Evolutionary conservation across 2,113 vertebrate genomes (phyloP), one percentile per base, ranked within the genome.

Genomic region (Ancistrus triradiatus): DNA sequence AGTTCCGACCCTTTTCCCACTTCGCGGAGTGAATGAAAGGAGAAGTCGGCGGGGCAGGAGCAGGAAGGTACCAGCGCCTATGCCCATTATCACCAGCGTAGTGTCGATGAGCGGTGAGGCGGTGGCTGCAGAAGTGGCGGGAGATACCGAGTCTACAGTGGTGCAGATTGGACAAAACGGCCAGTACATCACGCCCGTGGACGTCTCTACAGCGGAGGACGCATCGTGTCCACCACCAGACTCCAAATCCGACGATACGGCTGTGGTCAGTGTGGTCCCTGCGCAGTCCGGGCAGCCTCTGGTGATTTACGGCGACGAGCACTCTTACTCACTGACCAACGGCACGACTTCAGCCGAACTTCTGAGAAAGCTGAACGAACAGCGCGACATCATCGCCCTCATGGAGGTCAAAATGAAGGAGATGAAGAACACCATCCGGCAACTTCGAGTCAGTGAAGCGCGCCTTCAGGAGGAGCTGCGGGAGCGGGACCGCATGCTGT

Each of bases 361-460:
- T 74, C 88, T 98, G 79, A 85, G 93, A 44, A 98, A 98, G 65
- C 87, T 98, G 68, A 98, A 98, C 74, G 95, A 98, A 78, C 95
- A 98, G 79, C 88, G 94, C 75, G 95, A 98, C 81, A 97, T 97
- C 85, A 93, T 97, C 74, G 95, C 95, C 0, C 84, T 98, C 73
- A 93, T 98, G 93, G 94, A 98, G 84, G 92, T 97, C 68, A 98
- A 97, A 81, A 98, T 98, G 95, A 98, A 97, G 84, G 88, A 97
- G 85, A 98, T 98, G 95, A 96, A 97, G 74, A 92, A 91, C 75
- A 97, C 91, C 83, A 97, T 98, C 78, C 92, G 93, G 31, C 91
- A 95, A 74, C 91, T 98, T 52, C 89, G 92, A 47, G 83, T 98
- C 70, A 85, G 84, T 1, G 95, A 98, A 73, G 92, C 95, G 70